phyloP scores from a whole-genome alignment of 2,113 vertebrate genomes.

The Zosterops borbonicus region DNA sequence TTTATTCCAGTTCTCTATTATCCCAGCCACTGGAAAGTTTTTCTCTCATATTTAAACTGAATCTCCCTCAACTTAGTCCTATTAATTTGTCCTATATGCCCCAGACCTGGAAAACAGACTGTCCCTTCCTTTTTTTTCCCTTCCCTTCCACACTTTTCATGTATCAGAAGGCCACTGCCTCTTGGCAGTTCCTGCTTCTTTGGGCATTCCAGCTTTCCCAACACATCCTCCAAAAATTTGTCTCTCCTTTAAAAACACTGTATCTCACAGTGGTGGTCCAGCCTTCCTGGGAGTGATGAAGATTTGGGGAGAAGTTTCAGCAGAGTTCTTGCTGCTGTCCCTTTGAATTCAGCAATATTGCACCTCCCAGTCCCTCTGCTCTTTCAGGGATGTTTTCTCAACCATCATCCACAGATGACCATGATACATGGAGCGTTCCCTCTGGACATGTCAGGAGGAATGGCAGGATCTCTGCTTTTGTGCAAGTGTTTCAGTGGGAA shows the following conservation, averaged over 20 bases:
- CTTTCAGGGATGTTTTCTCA: not conserved
- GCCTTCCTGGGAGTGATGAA: not conserved
- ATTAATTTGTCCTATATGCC: not conserved
- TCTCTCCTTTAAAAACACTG: fast-evolving
- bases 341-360: not conserved
- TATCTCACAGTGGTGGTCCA: not conserved
- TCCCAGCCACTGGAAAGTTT: not conserved
- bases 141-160: not conserved
- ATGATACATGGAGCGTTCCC: fast-evolving
- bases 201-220: not conserved
- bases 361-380: not conserved
- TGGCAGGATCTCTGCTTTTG: not conserved
- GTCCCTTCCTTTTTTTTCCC: not conserved
- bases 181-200: not conserved
- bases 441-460: not conserved
- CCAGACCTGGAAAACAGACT: not conserved
- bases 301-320: not conserved
- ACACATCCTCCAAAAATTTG: not conserved
- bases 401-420: not conserved
- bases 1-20: not conserved
- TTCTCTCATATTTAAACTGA: not conserved
- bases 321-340: not conserved
- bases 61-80: not conserved
- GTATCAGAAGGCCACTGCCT: not conserved
- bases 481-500: not conserved